These are phyloP conservation scores for Danio rerio DNA, from an alignment of 2,113 vertebrate species.

Conservation along the genomic window DNA sequence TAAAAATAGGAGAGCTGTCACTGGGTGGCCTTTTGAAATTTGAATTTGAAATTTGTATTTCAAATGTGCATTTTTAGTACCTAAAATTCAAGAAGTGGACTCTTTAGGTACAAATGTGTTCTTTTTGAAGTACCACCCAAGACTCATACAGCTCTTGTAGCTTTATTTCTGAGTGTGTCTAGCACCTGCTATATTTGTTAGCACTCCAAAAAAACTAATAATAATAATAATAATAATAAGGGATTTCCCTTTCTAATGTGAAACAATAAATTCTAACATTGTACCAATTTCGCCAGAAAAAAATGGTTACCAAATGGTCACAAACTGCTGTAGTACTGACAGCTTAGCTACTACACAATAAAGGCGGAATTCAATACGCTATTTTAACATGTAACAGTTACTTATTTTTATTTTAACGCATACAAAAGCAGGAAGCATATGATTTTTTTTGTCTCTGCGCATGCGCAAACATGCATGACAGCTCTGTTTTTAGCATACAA, in stretches of 20 bases:
- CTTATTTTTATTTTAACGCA: neutral
- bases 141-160: too few species aligned
- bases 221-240: neutral
- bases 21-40: too few species aligned
- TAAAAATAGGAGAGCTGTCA: too few species aligned
- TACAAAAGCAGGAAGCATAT: slow-evolving; percentile 24
- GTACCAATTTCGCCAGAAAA: too few species aligned
- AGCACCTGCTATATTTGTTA: neutral
- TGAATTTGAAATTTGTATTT: too few species aligned
- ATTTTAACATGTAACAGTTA: neutral
- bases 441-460: slow-evolving; percentile 4
- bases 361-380: neutral
- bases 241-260: neutral
- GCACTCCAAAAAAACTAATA: neutral
- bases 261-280: too few species aligned
- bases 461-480: slow-evolving; percentile 38
- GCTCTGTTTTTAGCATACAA: slow-evolving; percentile 29
- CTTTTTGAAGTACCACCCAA: too few species aligned
- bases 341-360: neutral
- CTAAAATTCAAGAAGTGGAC: too few species aligned
- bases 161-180: neutral
- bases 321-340: too few species aligned
- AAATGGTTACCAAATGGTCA: too few species aligned
- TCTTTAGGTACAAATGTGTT: too few species aligned
- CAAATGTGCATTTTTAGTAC: too few species aligned